Evolutionary conservation across 2,113 vertebrate genomes (phyloP).

Genomic region (Dicaeum eximium): DNA sequence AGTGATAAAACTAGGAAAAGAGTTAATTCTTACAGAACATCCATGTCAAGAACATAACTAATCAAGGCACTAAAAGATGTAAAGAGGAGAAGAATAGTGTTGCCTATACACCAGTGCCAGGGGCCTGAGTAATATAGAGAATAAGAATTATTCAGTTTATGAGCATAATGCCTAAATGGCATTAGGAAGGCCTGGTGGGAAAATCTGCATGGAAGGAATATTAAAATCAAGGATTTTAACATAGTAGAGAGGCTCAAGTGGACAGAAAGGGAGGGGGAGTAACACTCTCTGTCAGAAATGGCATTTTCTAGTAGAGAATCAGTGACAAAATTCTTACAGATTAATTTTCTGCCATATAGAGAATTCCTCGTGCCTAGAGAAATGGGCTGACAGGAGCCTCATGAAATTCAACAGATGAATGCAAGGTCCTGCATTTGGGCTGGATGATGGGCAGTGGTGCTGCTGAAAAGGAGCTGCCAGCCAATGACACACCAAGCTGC

Average conservation of each 20-base stretch:
- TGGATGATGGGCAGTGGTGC: background rate
- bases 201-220: conserved; percentile 25
- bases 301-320: background rate
- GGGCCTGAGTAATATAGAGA: background rate
- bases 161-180: conserved; percentile 15
- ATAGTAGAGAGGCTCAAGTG: background rate
- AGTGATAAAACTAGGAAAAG: background rate
- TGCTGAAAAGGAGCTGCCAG: background rate
- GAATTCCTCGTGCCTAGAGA: background rate
- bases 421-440: background rate
- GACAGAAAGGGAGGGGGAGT: background rate
- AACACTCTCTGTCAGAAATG: background rate
- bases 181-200: conserved; percentile 18
- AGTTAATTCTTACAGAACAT: background rate
- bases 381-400: background rate
- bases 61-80: background rate
- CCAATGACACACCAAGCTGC: background rate
- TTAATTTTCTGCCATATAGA: background rate
- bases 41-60: conserved; percentile 1
- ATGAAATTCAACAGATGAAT: background rate
- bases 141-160: conserved; percentile 21
- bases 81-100: background rate
- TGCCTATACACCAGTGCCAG: background rate
- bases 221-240: conserved; percentile 16
- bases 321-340: background rate